Evolutionary conservation across 1,140 invertebrate species (phyloP), one percentile per base, ranked within the genome.

Genomic region (Stratiolaelaps scimitus): DNA sequence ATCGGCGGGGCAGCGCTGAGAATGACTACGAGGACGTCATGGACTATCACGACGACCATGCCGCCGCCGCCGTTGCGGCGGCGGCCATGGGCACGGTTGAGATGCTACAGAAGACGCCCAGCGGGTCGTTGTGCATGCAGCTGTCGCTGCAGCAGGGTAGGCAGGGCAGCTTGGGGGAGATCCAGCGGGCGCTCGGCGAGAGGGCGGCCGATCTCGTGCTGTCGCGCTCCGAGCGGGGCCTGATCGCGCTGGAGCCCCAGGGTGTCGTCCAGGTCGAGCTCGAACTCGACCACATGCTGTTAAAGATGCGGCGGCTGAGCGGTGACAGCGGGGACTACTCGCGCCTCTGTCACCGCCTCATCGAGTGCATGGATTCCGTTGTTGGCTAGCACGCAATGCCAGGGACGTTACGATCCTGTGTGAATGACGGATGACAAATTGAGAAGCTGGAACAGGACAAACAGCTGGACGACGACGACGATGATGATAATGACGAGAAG

Each of bases 271-370:
- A 91, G 75, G 89, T 92, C 56, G 88, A 92, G 73, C 74, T 92
- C 68, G 83, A 88, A 71, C 83, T 92, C 0, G 69, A 71, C 46
- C 71, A 74, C 23, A 90, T 89, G 70, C 87, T 89, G 7, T 81
- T 94, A 67, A 92, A 92, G 72, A 84, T 94, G 81, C 78, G 89
- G 66, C 80, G 89, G 73, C 89, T 94, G 68, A 92, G 89, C 0
- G 91, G 91, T 1, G 89, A 94, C 76, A 87, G 89, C 75, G 79
- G 85, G 67, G 86, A 90, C 73, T 93, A 92, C 74, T 87, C 85
- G 68, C 87, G 89, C 74, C 80, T 93, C 17, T 93, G 89, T 76
- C 86, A 91, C 72, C 87, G 92, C 74, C 77, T 94, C 64, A 87
- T 94, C 48, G 86, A 86, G 53, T 89, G 87, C 73, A 86, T 93